phyloP scores from a whole-genome alignment of 1,140 invertebrate genomes.

The Ips nitidus region DNA sequence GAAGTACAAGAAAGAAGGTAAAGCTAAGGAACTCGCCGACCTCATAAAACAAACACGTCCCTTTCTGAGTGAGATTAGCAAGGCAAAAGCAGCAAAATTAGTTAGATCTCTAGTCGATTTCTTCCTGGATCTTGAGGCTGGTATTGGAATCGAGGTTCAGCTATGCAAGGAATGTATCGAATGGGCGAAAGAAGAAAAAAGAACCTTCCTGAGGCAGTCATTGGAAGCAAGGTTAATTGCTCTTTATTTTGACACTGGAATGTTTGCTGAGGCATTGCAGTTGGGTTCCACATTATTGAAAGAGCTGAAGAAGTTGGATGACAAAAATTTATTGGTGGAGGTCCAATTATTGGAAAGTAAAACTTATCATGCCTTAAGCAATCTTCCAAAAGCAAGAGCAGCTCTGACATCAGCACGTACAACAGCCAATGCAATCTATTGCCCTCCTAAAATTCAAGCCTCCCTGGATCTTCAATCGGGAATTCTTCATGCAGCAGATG shows the following conservation, averaged over 20 bases:
- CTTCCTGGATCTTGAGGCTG: conserved; percentile 94
- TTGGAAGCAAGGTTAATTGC: conserved; percentile 92
- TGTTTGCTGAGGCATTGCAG: conserved; percentile 83
- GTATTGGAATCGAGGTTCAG: conserved; percentile 88
- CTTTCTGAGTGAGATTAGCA: conserved; percentile 92
- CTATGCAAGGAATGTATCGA: conserved; percentile 97
- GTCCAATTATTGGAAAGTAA: conserved; percentile 97
- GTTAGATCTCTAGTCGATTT: conserved; percentile 95
- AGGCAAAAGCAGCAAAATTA: conserved; percentile 98
- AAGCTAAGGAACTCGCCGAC: conserved; percentile 90
- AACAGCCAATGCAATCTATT: conserved; percentile 99
- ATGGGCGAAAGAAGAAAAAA: conserved; percentile 97
- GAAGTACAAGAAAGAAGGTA: conserved; percentile 87
- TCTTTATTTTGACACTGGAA: conserved; percentile 91
- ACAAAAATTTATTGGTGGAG: conserved; percentile 98
- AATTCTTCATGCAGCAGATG: conserved; percentile 98
- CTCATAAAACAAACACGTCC: conserved; percentile 93
- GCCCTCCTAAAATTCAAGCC: conserved; percentile 97
- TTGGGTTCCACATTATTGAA: conserved; percentile 83
- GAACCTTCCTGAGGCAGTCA: conserved; percentile 95
- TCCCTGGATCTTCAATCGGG: conserved; percentile 97
- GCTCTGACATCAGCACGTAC: conserved; percentile 97
- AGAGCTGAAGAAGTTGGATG: conserved; percentile 98
- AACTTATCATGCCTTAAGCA: conserved; percentile 96
- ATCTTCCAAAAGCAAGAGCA: conserved; percentile 94